A percentile compares a stretch with the other conserved stretches of the same genome.
Evolutionary conservation across 2,888 invertebrate genomes (phyloP).

Genomic region (Pharmacophagus antenor): DNA sequence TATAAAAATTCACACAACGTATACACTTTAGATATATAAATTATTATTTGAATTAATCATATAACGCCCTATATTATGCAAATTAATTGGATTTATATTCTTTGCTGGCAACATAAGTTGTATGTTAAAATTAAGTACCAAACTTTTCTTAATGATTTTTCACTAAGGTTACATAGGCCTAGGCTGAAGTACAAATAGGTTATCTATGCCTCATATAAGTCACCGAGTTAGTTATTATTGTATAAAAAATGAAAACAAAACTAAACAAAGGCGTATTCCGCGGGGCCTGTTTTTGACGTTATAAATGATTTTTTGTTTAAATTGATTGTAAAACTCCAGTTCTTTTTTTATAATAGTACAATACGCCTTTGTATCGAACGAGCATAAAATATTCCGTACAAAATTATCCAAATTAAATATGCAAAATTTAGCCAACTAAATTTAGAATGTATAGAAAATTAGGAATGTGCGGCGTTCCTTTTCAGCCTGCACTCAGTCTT

Average conservation of each 20-base stretch:
- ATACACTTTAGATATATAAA: conserved; percentile 32
- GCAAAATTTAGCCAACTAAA: neutral
- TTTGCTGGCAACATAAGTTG: neutral
- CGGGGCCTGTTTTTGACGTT: too few relatives aligned
- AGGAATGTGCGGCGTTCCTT: conserved; percentile 33
- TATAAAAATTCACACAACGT: conserved; percentile 42
- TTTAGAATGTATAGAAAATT: neutral
- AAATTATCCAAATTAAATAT: neutral
- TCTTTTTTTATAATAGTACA: too few relatives aligned
- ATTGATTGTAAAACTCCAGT: too few relatives aligned
- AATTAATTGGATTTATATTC: conserved; percentile 35
- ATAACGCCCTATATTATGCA: conserved; percentile 57
- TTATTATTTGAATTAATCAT: too few relatives aligned
- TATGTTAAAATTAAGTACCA: neutral
- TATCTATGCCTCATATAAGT: neutral
- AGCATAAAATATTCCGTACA: too few relatives aligned
- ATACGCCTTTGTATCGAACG: too few relatives aligned
- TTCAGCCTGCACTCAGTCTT: conserved; percentile 74
- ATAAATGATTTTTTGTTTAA: too few relatives aligned
- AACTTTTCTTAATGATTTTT: neutral
- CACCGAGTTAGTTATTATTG: too few relatives aligned
- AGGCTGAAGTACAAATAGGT: neutral
- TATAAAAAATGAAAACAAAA: too few relatives aligned
- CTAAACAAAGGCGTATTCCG: too few relatives aligned
- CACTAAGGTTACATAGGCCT: neutral